These are phyloP conservation scores for Falco rusticolus DNA, from an alignment of 2,797 vertebrate genomes.

Conservation along the genomic window DNA sequence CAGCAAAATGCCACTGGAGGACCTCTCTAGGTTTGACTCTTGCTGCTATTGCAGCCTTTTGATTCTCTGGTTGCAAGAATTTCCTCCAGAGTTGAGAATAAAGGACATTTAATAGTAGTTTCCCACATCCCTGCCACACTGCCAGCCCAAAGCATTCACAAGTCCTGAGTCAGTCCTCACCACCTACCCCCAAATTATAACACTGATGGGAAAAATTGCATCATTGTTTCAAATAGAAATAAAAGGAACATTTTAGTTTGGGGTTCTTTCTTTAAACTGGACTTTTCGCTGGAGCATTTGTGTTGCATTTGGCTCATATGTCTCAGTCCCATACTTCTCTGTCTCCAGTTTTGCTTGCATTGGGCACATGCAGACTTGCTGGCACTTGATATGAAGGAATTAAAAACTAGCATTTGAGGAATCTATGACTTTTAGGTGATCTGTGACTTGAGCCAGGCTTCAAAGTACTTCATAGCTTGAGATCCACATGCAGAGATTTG, in stretches of 20 bases:
- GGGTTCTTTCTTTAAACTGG: background rate
- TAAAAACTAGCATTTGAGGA: background rate
- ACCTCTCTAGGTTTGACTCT: background rate
- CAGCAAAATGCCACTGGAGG: background rate
- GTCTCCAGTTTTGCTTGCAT: background rate
- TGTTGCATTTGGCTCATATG: background rate
- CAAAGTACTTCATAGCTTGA: background rate
- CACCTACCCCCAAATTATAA: background rate
- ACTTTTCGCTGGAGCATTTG: background rate
- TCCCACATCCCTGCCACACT: background rate
- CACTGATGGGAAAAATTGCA: background rate
- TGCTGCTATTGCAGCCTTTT: background rate
- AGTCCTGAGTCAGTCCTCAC: slow-evolving; percentile 3
- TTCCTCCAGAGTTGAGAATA: background rate
- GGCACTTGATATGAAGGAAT: background rate
- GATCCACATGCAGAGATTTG: background rate
- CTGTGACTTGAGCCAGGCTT: background rate
- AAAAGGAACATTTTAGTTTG: background rate
- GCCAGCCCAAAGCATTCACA: background rate
- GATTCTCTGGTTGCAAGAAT: background rate
- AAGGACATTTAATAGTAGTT: background rate
- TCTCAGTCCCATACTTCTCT: background rate
- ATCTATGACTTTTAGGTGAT: background rate
- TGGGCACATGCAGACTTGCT: background rate
- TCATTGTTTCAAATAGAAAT: background rate